phyloP scores from a whole-genome alignment of 2,888 invertebrate species.

The Mongoloraphidia duomilia region DNA sequence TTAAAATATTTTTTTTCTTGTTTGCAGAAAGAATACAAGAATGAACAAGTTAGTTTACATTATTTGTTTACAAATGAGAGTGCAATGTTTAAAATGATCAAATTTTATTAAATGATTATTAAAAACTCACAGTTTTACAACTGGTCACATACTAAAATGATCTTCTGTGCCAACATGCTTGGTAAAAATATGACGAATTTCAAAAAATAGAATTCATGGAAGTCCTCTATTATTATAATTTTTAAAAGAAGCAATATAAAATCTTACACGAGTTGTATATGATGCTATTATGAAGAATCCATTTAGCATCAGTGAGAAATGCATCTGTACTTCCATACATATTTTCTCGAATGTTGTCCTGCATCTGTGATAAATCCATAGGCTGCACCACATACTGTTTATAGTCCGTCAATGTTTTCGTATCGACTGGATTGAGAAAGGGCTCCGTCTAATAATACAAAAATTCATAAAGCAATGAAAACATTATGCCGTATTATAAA shows the following conservation, averaged over 20 bases:
- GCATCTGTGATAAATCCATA: slow-evolving; percentile 66
- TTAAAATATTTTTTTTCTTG: no score
- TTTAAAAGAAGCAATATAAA: slow-evolving; percentile 2
- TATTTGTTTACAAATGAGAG: no score
- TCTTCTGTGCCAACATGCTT: background rate
- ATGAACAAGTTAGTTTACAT: no score
- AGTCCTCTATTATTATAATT: no score
- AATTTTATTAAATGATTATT: no score
- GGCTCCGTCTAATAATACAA: slow-evolving; percentile 51
- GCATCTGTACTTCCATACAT: slow-evolving; percentile 77
- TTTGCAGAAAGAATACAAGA: no score
- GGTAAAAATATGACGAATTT: background rate
- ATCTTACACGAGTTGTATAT: slow-evolving; percentile 77
- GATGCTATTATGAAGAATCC: slow-evolving; percentile 88
- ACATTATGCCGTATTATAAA: background rate
- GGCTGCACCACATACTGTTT: slow-evolving; percentile 73
- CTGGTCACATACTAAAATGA: no score
- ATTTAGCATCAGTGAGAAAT: slow-evolving; percentile 79
- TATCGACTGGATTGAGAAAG: slow-evolving; percentile 62
- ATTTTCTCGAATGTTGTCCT: slow-evolving; percentile 58
- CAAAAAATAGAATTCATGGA: background rate
- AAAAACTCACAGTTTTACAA: no score
- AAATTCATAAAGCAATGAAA: background rate
- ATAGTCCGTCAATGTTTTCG: slow-evolving; percentile 56
- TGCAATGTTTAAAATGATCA: no score